Evolutionary conservation across 2,797 vertebrate genomes (phyloP), one percentile per base, ranked within the genome.

Genomic region (Danio jaintianensis): DNA sequence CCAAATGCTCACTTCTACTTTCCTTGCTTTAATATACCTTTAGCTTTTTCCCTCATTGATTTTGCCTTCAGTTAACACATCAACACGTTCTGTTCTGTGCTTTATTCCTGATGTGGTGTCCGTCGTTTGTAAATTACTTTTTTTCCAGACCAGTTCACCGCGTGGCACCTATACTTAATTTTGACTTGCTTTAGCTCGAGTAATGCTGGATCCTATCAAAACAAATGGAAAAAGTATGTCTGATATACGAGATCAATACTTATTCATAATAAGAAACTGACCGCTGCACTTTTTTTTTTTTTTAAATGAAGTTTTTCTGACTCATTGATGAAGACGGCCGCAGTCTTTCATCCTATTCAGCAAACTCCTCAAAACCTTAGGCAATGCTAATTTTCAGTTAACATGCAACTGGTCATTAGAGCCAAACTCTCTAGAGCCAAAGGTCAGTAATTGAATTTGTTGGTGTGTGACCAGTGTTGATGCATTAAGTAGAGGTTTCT

Each of bases 401-500:
- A 93, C 91, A 91, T 92, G 90, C 89, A 91, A 91, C 91, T 91
- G 90, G 91, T 92, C 90, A 91, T 92, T 91, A 92, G 91, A 88
- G 90, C 87, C 77, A 84, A 88, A 90, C 87, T 91, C 88, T 87
- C 71, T 61, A 81, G 86, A 91, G 92, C 85, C 89, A 92, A 91
- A 94, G 93, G 94, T 93, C 93, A 93, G 91, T 94, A 93, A 93
- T 92, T 92, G 91, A 91, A 88, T 93, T 91, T 92, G 89, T 89
- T 88, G 91, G 88, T 88, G 89, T 87, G 88, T 91, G 89, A 87
- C 89, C 89, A 88, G 88, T 91, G 89, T 90, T 90, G 67, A 90
- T 91, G 85, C 84, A 84, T 90, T 89, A 92, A 90, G 80, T 92
- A 87, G 84, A 93, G 88, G 87, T 83, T 90, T 52, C 85, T 79